phyloP scores from a whole-genome alignment of 2,888 invertebrate genomes.

The Coleophora flavipennella region DNA sequence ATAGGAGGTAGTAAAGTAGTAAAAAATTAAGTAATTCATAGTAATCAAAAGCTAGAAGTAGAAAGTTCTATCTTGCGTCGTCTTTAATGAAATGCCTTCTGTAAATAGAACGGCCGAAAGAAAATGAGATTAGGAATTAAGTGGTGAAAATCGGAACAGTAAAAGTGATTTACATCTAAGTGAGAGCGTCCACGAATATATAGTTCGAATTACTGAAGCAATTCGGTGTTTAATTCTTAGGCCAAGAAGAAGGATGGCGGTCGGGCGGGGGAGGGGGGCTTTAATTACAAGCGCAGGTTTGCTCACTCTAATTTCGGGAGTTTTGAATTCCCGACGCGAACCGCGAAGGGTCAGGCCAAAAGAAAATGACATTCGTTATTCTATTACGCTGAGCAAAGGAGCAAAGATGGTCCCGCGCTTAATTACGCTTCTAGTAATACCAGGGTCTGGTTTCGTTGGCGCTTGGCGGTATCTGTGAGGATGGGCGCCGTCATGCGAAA shows the following conservation, averaged over 20 bases:
- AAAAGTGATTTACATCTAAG: conserved; percentile 69
- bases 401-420: conserved; percentile 46
- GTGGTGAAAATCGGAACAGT: conserved; percentile 59
- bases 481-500: conserved; percentile 21
- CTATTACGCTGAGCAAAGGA: conserved; percentile 64
- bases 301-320: conserved; percentile 69
- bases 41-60: too few species aligned
- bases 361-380: conserved; percentile 73
- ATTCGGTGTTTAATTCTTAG: conserved; percentile 71
- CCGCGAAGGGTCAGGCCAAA: conserved; percentile 68
- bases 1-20: too few species aligned
- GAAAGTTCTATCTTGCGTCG: background rate
- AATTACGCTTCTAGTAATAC: conserved; percentile 55
- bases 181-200: conserved; percentile 61
- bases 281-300: conserved; percentile 70
- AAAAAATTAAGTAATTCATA: too few species aligned
- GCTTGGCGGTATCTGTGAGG: conserved; percentile 24
- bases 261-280: conserved; percentile 32
- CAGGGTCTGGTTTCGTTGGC: conserved; percentile 31
- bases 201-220: conserved; percentile 68
- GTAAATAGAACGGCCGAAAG: conserved; percentile 25
- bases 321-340: conserved; percentile 69
- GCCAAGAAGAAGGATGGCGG: conserved; percentile 67
- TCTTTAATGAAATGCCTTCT: background rate
- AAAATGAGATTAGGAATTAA: conserved; percentile 46